Percentiles rank a stretch among this genome's conserved stretches.
Conservation (phyloP, 2,888 invertebrate genomes). For the Carterocephalus palaemon region DNA sequence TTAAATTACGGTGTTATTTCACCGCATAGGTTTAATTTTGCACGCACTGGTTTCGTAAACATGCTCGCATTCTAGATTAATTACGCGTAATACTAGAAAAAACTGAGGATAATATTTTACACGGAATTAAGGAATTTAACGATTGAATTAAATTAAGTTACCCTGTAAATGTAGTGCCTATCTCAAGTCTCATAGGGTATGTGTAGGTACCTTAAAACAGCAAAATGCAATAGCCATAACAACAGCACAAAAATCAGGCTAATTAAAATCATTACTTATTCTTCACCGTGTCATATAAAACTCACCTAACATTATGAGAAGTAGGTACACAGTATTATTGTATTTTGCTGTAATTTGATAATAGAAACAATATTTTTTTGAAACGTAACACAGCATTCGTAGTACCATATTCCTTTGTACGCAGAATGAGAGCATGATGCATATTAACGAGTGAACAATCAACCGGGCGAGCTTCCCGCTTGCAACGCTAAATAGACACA, state of each 20-base stretch:
- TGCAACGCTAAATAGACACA: slow-evolving; percentile 25
- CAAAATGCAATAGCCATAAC: too few relatives aligned
- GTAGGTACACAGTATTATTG: too few relatives aligned
- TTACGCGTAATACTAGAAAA: slow-evolving; percentile 10
- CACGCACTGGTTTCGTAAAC: slow-evolving; percentile 21
- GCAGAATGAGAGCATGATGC: slow-evolving; percentile 25
- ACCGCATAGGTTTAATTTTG: slow-evolving; percentile 19
- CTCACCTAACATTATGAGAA: too few relatives aligned
- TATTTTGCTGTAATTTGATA: slow-evolving; percentile 2
- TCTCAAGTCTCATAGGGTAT: too few relatives aligned
- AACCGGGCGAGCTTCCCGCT: slow-evolving; percentile 19
- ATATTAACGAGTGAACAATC: slow-evolving; percentile 25
- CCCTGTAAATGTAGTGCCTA: too few relatives aligned
- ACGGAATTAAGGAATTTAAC: too few relatives aligned
- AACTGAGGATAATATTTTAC: too few relatives aligned
- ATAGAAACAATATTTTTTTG: slow-evolving; percentile 10
- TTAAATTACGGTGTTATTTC: slow-evolving; percentile 17
- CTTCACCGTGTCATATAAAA: too few relatives aligned
- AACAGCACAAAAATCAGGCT: too few relatives aligned
- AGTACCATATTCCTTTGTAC: slow-evolving; percentile 20
- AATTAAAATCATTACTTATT: too few relatives aligned
- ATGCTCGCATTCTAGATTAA: slow-evolving; percentile 22
- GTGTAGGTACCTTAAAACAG: slow-evolving; percentile 7
- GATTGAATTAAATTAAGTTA: too few relatives aligned
- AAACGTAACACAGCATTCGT: slow-evolving; percentile 10